Evolutionary conservation across 2,113 vertebrate species (phyloP), one percentile per base, ranked within the genome.

Genomic region (Kryptolebias marmoratus): DNA sequence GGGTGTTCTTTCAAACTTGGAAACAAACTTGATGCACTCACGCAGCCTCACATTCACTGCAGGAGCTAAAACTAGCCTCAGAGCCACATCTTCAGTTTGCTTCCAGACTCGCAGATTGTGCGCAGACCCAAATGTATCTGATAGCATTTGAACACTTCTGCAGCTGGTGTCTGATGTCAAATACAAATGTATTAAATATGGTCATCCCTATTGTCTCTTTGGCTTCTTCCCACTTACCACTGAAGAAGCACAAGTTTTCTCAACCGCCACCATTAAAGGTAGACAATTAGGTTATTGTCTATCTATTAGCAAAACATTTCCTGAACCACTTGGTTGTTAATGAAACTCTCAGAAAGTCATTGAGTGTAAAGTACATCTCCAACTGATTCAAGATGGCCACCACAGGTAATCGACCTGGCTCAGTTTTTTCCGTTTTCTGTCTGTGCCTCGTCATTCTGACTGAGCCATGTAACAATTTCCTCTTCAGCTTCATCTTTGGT

Each of bases 391-490:
- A 42, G 39, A 42, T 42, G 39, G 39, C 39, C 9, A 10, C 39
- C 9, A 8, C 39, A 42, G 9, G 5, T 42, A 42, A 42, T 42
- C 10, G 39, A 42, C 39, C 4, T 36, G 7, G 7, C 3, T 71
- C 59, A 83, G 59, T 30, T 44, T 53, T 69, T 72, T 55, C 22
- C 28, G 28, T 30, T 74, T 36, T 69, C 52, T 59, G 31, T 79
- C 64, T 42, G 4, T 64, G 30, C 47, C 42, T 75, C 42, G 61
- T 82, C 22, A 27, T 64, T 79, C 63, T 68, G 28, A 61, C 64
- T 4, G 18, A 73, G 63, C 55, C 59, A 28, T 75, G n/a, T 50
- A 56, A 75, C 61, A 65, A 60, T 83, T 73, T 83, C 58, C 64
- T 81, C 64, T 69, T 75, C 53, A 52, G 52, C 71, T 73, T 55